Conservation (phyloP, 2,113 vertebrate genomes). For the Cichladusa arquata region DNA sequence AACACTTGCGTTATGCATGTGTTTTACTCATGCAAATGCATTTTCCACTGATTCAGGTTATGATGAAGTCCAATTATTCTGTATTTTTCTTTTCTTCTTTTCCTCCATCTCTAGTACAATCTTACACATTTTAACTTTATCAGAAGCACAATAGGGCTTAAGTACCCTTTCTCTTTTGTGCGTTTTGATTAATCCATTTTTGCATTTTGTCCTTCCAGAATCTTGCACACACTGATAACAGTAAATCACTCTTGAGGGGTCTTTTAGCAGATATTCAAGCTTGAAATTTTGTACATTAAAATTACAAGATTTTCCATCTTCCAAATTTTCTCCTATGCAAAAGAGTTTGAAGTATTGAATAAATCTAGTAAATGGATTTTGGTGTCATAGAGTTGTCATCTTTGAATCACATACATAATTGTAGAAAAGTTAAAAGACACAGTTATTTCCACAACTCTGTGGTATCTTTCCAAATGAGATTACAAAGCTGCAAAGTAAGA, state of each 20-base stretch:
- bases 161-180: not conserved
- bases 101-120: not conserved
- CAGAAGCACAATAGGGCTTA: not conserved
- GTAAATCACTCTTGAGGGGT: not conserved
- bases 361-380: not conserved
- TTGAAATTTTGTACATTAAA: not conserved
- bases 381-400: not conserved
- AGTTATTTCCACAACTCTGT: not conserved
- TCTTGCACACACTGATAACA: not conserved
- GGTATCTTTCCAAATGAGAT: not conserved
- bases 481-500: not conserved
- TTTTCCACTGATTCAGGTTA: not conserved
- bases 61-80: not conserved
- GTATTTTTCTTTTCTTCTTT: not conserved
- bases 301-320: not conserved
- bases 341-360: not conserved
- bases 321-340: not conserved
- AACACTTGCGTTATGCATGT: not conserved
- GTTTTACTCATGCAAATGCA: not conserved
- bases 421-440: not conserved
- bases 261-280: not conserved
- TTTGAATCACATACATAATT: not conserved
- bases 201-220: not conserved
- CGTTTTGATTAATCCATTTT: not conserved
- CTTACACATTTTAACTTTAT: not conserved